phyloP scores from a whole-genome alignment of 2,113 vertebrate species.

The Cromileptes altivelis region DNA sequence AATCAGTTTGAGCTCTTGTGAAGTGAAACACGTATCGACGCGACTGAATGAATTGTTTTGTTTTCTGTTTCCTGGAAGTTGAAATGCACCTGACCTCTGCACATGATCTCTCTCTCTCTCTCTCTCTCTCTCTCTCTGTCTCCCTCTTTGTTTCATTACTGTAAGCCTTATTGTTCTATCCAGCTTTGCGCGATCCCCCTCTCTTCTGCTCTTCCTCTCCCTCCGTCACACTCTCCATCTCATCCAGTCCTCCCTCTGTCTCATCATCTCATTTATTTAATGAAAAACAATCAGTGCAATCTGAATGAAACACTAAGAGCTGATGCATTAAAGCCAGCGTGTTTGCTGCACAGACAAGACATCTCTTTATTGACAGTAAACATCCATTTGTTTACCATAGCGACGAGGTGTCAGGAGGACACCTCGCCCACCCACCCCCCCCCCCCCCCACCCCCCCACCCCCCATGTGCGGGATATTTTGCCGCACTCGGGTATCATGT shows the following conservation, averaged over 20 bases:
- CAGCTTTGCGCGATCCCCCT: not conserved
- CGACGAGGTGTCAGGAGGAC: not conserved
- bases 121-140: not conserved
- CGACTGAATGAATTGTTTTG: constrained; percentile 31
- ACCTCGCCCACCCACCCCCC: too few relatives aligned
- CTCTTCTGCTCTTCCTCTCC: not conserved
- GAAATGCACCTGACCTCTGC: constrained; percentile 43
- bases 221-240: not conserved
- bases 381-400: constrained; percentile 29
- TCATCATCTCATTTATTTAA: not conserved
- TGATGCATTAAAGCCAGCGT: not conserved
- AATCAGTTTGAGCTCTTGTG: not conserved
- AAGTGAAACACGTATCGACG: not conserved
- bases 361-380: constrained; percentile 35
- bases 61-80: constrained; percentile 50
- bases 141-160: too few relatives aligned
- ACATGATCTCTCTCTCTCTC: constrained; percentile 1
- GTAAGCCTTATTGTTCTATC: too few relatives aligned
- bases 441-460: not conserved
- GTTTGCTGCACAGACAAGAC: not conserved
- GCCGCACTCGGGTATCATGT: constrained; percentile 17
- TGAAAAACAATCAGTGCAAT: not conserved
- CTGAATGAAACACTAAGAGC: not conserved
- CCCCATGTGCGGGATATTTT: not conserved
- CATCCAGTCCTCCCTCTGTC: not conserved